Conservation (phyloP, 2,888 invertebrate species). For the Netelia virgata region DNA sequence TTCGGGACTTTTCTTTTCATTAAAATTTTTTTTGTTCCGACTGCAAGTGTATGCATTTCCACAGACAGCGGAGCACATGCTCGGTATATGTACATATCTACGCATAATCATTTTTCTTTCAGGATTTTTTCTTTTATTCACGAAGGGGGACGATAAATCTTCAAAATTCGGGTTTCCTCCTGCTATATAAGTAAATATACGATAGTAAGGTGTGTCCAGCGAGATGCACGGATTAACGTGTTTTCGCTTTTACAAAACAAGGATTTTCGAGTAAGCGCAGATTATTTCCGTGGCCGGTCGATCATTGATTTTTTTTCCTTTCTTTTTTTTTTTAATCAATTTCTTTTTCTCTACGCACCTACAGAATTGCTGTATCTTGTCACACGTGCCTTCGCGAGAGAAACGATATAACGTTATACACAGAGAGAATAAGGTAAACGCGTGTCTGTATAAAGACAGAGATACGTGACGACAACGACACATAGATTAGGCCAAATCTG, state of each 20-base stretch:
- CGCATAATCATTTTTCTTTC: not conserved
- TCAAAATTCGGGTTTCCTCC: constrained; percentile 86
- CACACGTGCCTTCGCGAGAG: not conserved
- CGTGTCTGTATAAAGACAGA: constrained; percentile 38
- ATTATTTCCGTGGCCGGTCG: constrained; percentile 4
- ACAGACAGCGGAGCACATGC: constrained; percentile 47
- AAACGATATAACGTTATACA: constrained; percentile 47
- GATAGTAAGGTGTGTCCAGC: constrained; percentile 73
- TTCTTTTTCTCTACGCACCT: constrained; percentile 4
- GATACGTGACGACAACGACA: constrained; percentile 76
- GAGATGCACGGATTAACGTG: constrained; percentile 71
- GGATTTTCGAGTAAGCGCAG: constrained; percentile 48
- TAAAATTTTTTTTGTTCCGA: constrained; percentile 34
- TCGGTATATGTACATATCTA: constrained; percentile 60
- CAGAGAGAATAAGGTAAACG: constrained; percentile 40
- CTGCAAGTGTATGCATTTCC: constrained; percentile 11
- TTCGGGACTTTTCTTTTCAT: constrained; percentile 44
- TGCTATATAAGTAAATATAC: constrained; percentile 84
- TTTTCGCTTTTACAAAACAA: constrained; percentile 70
- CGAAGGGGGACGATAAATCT: constrained; percentile 86
- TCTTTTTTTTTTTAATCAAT: constrained; percentile 24
- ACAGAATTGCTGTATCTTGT: constrained; percentile 12
- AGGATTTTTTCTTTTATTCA: constrained; percentile 80
- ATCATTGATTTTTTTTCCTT: constrained; percentile 37
- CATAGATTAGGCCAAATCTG: constrained; percentile 78